A percentile compares a stretch with the other conserved stretches of the same genome.
Conservation (phyloP, 1,140 invertebrate genomes). For the Tachypleus tridentatus region DNA sequence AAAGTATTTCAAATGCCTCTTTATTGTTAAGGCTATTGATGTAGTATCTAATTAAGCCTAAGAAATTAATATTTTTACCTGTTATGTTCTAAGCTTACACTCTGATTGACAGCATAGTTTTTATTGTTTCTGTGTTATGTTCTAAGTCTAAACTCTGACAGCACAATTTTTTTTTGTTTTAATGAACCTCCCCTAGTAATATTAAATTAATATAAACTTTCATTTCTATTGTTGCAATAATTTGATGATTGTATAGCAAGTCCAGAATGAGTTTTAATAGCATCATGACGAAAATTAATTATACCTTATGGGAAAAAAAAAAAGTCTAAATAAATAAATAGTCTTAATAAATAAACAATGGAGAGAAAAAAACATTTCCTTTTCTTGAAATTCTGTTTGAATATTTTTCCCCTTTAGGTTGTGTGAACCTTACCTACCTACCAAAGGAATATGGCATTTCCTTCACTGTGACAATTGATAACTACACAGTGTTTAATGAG, state of each 20-base stretch:
- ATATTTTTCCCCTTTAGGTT: slow-evolving; percentile 24
- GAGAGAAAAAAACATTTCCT: slow-evolving; percentile 4
- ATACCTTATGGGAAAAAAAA: not conserved
- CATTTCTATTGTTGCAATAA: too few relatives aligned
- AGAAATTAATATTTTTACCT: too few relatives aligned
- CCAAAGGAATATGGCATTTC: slow-evolving; percentile 29
- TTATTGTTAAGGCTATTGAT: too few relatives aligned
- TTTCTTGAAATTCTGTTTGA: slow-evolving; percentile 1
- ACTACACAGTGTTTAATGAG: slow-evolving; percentile 28
- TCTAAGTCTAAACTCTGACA: too few relatives aligned
- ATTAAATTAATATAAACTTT: too few relatives aligned
- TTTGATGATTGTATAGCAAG: not conserved
- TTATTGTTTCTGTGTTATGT: too few relatives aligned
- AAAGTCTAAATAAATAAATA: not conserved
- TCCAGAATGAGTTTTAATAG: not conserved
- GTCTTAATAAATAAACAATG: not conserved
- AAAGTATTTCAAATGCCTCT: too few relatives aligned
- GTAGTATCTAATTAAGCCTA: too few relatives aligned
- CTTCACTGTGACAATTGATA: slow-evolving; percentile 28
- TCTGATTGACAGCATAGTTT: too few relatives aligned
- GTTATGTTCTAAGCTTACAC: too few relatives aligned
- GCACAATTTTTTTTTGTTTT: too few relatives aligned
- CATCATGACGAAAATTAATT: not conserved
- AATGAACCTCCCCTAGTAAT: too few relatives aligned
- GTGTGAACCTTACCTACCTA: slow-evolving; percentile 31